Evolutionary conservation across 2,113 vertebrate genomes (phyloP), one percentile per base, ranked within the genome.

Genomic region (Pleuronectes platessa): DNA sequence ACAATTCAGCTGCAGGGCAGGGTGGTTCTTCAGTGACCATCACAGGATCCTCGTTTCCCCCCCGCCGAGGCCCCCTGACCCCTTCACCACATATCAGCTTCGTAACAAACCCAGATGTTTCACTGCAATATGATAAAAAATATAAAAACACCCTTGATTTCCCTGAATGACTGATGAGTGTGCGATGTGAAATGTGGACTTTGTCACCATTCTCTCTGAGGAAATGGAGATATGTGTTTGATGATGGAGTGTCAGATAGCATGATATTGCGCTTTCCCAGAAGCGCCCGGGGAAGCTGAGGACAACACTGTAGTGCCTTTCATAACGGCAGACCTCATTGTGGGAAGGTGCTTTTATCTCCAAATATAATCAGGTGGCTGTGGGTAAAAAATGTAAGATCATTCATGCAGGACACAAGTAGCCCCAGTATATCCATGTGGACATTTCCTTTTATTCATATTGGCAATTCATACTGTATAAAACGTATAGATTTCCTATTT

Each of bases 221-320:
- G 92, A 91, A 92, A 92, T 91, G 91, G 89, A 88, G 86, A 90
- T 84, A 82, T 64, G 65, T 85, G 88, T 88, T 64, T 79, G 90
- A 90, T 89, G 91, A 93, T 93, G 86, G 88, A 88, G 89, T 90
- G 91, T 92, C 90, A 88, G 91, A 93, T 92, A 89, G 82, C 76
- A 82, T 89, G 86, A 92, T 92, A 91, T 92, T 92, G 85, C 90
- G 58, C 89, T 92, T 87, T 90, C 70, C 82, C 83, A 76, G 75
- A 87, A 84, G 72, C 81, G 71, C 75, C 66, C 66, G 37, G 76
- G 80, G 83, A 81, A 76, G 55, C 74, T 66, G 74, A 89, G 86
- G 77, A 81, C 72, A 72, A 73, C 83, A 76, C 75, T 68, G 17
- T 74, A 73, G 85, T 64, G 77, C 59, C 76, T 88, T 88, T 90